Evolutionary conservation across 2,888 invertebrate genomes (phyloP), one percentile per base, ranked within the genome.

Genomic region (Ethmia dodecea): DNA sequence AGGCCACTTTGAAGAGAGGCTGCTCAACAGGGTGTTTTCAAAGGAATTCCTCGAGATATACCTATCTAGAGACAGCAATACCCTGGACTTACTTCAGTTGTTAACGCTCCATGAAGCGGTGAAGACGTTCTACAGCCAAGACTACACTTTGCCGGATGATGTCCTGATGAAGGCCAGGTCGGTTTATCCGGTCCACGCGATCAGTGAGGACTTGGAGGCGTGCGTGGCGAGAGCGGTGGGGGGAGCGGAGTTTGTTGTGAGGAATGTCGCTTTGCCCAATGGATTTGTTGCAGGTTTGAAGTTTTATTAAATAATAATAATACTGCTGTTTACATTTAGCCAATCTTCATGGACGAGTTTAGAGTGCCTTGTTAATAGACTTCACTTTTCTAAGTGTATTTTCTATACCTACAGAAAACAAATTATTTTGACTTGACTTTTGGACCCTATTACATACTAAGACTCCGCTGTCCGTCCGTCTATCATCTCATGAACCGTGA

Each of bases 41-140:
- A 57, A 74, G 12, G 69, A 81, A 1, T 88, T 88, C 46, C 54
- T 90, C 0, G 51, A 75, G 37, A 74, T 77, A 14, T 76, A 67
- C 43, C 46, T 80, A 1, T 38, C 50, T 0, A 60, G 72, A 26
- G 71, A 78, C 0, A 50, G 75, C n/a, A 83, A 74, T 43, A 46
- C 49, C 0, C 45, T 88, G 20, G 88, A 89, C 44, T 74, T 83
- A 28, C 52, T 88, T 0, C 87, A 84, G 58, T 45, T 90, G 9
- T 44, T 90, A 15, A 69, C 86, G 0, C 60, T 93, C 5, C 75
- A 89, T 50, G 90, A 91, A 60, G 86, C 88, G 0, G 80, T 89
- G 0, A 75, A 56, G 28, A 50, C 76, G 0, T 77, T 90, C 31
- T 73, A 87, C 47, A 78, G 76, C 20, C 45, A 65, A 3, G 35